Evolutionary conservation across 1,140 invertebrate genomes (phyloP), one percentile per base, ranked within the genome.

Genomic region (Thalassaphorura encarpata): DNA sequence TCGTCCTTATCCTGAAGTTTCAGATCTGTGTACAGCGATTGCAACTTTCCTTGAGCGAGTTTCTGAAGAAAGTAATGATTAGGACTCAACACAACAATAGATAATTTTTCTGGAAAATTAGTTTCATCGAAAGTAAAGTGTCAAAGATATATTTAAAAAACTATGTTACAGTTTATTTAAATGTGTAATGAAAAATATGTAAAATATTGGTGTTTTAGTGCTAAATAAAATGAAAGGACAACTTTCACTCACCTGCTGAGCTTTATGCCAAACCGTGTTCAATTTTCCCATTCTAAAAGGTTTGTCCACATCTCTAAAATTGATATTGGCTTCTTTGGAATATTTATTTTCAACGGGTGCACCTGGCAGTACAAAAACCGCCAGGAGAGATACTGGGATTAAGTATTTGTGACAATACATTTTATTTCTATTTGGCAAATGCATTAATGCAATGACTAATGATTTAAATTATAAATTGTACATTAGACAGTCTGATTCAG

Each of bases 1-100:
- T 95, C 89, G 70, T 92, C 84, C 74, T 92, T 92, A 66, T 96
- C 91, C 54, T 95, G 90, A 41, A 92, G 79, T 73, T 87, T 89
- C 0, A 96, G 70, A 68, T 94, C 90, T 68, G 84, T 85, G 64
- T 85, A 89, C 16, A 95, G 69, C 0, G 85, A 87, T 65, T 87
- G 87, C 5, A 95, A 70, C 70, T 92, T 93, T 5, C 80, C 73
- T 66, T 89, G 84, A 8, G 85, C 82, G 24, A 95, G 70, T 62
- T 85, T 78, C 89, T 94, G 66, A 5, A 75, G 71, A 67, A 62
- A 61, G 11, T 15, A 18, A 11, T 24, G 13, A 47, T 23, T 47
- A 8, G 8, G 26, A n/a, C n/a, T n/a, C n/a, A n/a, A n/a, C n/a
- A n/a, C n/a, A 18, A n/a, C 21, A 6, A 18, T 8, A 6, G 15